Evolutionary conservation across 2,113 vertebrate species (phyloP).

Genomic region (Heterocephalus glaber): DNA sequence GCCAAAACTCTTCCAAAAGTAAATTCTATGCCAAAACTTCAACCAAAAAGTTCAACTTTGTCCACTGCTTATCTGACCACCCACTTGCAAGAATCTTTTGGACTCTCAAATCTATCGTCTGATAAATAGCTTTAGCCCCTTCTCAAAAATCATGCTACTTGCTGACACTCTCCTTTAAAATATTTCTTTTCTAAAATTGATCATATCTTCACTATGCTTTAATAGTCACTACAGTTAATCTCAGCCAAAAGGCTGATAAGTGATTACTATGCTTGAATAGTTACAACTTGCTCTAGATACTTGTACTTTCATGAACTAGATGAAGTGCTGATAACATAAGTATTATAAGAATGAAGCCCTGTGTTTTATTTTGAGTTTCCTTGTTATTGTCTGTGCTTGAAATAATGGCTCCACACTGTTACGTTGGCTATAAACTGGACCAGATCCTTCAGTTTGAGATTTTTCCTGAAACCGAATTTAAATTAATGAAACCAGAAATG

Average conservation of each 20-base stretch:
- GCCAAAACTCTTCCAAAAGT: neutral
- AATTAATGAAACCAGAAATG: neutral
- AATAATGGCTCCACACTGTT: neutral
- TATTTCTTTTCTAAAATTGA: neutral
- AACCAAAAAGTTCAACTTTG: neutral
- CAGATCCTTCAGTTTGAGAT: too few species aligned
- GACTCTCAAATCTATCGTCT: neutral
- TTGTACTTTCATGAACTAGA: neutral
- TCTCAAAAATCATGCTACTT: neutral
- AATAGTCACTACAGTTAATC: neutral
- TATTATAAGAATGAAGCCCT: neutral
- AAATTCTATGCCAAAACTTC: neutral
- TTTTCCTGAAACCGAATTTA: neutral
- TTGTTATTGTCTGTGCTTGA: neutral
- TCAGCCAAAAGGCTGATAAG: neutral
- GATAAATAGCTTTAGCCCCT: neutral
- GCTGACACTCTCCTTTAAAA: too few species aligned
- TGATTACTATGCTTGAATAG: neutral
- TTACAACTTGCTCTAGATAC: neutral
- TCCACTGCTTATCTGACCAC: neutral
- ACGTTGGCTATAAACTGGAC: neutral
- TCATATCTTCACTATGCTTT: neutral
- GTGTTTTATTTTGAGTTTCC: neutral
- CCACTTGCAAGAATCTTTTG: neutral
- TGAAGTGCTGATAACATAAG: neutral